Evolutionary conservation across 1,140 invertebrate genomes (phyloP).

Genomic region (Battus philenor): DNA sequence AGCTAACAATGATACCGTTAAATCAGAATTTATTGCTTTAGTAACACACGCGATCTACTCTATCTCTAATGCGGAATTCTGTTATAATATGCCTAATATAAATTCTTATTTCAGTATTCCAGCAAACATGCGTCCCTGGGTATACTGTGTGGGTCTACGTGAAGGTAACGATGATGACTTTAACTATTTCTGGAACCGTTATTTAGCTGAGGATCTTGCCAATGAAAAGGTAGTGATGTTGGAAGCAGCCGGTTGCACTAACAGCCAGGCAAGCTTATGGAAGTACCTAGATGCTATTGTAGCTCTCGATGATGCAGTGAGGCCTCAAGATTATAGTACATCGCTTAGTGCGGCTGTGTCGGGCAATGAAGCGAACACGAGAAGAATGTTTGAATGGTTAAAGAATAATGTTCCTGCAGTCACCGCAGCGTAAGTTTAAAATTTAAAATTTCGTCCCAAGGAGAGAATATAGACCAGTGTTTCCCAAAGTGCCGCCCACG

Average conservation of each 20-base stretch:
- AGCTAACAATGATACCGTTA: no score
- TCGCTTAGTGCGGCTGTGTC: slow-evolving; percentile 65
- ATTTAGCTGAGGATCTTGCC: slow-evolving; percentile 63
- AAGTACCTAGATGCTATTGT: slow-evolving; percentile 50
- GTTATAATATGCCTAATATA: no score
- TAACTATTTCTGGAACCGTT: slow-evolving; percentile 73
- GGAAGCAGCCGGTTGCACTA: slow-evolving; percentile 77
- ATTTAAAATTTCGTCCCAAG: no score
- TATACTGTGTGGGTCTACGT: slow-evolving; percentile 77
- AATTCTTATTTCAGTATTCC: slow-evolving; percentile 59
- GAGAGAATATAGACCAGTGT: no score
- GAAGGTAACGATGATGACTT: slow-evolving; percentile 70
- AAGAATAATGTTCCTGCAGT: slow-evolving; percentile 50
- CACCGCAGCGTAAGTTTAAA: slow-evolving; percentile 71
- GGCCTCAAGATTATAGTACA: slow-evolving; percentile 58
- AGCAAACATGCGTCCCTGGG: slow-evolving; percentile 76
- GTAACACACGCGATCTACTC: no score
- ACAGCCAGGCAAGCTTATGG: slow-evolving; percentile 50
- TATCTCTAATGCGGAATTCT: no score
- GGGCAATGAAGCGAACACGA: slow-evolving; percentile 63
- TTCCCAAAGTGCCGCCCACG: no score
- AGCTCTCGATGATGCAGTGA: slow-evolving; percentile 45
- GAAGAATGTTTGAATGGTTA: slow-evolving; percentile 74
- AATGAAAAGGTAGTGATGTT: slow-evolving; percentile 77
- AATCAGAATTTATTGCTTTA: no score